phyloP scores from a whole-genome alignment of 2,888 invertebrate species.

The Hololepta plana region DNA sequence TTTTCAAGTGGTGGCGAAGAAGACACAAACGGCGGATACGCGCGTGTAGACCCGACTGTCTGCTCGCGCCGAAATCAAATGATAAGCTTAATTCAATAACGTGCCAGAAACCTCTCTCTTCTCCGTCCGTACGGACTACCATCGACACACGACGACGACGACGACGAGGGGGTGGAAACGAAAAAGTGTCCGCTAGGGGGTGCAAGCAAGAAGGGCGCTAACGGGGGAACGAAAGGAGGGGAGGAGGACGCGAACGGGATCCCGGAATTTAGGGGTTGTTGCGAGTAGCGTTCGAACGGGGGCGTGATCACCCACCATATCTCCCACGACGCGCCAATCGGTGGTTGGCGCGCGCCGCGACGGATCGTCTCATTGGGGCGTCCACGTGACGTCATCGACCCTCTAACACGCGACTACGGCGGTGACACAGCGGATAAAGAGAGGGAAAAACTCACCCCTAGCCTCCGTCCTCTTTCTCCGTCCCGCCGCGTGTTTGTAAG shows the following conservation, averaged over 20 bases:
- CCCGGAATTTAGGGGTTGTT: conserved; percentile 14
- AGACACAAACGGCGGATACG: conserved; percentile 17
- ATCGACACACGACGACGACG: no score
- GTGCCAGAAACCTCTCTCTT: conserved; percentile 24
- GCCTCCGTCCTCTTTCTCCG: no score
- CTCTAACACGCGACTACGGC: conserved; percentile 14
- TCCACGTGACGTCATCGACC: conserved; percentile 19
- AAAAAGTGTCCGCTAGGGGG: conserved; percentile 14
- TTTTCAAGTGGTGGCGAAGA: conserved; percentile 8
- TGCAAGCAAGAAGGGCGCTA: conserved; percentile 10
- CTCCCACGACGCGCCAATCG: conserved; percentile 8
- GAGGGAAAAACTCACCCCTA: no score
- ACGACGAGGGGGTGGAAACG: no score
- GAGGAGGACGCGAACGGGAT: conserved; percentile 14
- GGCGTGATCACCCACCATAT: conserved; percentile 19
- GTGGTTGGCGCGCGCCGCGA: conserved; percentile 1
- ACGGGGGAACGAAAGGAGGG: conserved; percentile 12
- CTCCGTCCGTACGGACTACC: no score
- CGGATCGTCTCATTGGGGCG: conserved; percentile 5
- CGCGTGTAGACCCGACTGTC: conserved; percentile 28
- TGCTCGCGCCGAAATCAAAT: conserved; percentile 39
- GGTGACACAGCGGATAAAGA: no score
- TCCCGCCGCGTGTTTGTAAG: conserved; percentile 1
- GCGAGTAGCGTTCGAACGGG: conserved; percentile 10
- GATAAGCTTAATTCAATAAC: conserved; percentile 70